A percentile compares a stretch with the other conserved stretches of the same genome.
These are phyloP conservation scores for Hoplostethus atlanticus DNA, from an alignment of 2,797 vertebrate species.

Conservation along the genomic window DNA sequence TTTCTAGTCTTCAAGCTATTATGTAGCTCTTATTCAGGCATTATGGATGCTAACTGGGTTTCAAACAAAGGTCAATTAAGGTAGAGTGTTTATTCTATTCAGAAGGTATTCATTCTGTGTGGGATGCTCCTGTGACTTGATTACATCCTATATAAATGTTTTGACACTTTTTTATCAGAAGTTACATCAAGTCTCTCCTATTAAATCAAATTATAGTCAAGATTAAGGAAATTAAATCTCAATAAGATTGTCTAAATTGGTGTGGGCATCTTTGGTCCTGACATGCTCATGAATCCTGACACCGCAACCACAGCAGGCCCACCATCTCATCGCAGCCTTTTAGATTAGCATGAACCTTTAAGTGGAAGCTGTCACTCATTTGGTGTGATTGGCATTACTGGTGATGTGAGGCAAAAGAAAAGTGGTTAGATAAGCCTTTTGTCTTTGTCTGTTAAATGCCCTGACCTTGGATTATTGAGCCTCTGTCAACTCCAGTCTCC, in stretches of 20 bases:
- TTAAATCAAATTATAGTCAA: not conserved
- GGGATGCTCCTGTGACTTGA: not conserved
- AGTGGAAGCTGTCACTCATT: conserved; percentile 70
- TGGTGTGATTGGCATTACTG: conserved; percentile 63
- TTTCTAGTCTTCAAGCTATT: not conserved
- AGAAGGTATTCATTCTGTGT: too few species aligned
- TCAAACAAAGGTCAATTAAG: conserved; percentile 18
- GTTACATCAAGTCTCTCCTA: not conserved
- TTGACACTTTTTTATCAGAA: not conserved
- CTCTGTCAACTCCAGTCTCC: conserved; percentile 64
- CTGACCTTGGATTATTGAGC: conserved; percentile 80
- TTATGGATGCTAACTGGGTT: too few species aligned
- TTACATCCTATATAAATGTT: not conserved
- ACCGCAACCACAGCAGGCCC: conserved; percentile 21
- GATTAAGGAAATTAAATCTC: not conserved
- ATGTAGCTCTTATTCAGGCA: too few species aligned
- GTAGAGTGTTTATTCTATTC: not conserved
- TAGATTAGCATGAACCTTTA: conserved; percentile 82
- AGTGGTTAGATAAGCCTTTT: conserved; percentile 79
- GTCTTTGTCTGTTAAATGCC: conserved; percentile 79
- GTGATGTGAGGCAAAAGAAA: conserved; percentile 68
- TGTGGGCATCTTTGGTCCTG: conserved; percentile 22
- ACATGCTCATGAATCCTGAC: conserved; percentile 28
- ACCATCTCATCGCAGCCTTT: conserved; percentile 33
- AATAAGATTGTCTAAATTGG: conserved; percentile 7